Percentiles rank a stretch among this genome's conserved stretches.
Evolutionary conservation across 2,113 vertebrate genomes (phyloP).

Genomic region (Budorcas taxicolor): DNA sequence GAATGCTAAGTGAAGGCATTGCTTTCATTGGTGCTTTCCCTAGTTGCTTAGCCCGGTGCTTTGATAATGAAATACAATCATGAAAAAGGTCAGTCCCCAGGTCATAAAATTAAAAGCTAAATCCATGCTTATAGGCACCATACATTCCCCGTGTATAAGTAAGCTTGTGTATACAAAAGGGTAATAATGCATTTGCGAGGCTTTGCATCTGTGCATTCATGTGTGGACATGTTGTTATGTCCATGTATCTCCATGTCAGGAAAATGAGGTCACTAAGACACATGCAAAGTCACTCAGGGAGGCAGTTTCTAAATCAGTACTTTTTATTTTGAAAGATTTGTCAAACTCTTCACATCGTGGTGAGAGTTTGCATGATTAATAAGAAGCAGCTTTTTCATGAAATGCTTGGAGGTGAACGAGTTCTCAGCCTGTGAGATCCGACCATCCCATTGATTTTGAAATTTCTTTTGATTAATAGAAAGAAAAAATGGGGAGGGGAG

Average conservation of each 20-base stretch:
- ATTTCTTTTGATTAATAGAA: conserved; percentile 53
- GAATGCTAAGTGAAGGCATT: not conserved
- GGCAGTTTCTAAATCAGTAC: conserved; percentile 79
- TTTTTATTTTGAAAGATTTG: conserved; percentile 80
- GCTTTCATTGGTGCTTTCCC: not conserved
- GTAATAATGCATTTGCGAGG: not conserved
- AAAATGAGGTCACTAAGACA: conserved; percentile 40
- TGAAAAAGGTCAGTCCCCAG: not conserved
- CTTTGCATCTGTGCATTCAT: accelerated
- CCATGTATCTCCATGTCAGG: accelerated
- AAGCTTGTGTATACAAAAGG: not conserved
- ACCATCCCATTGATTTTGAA: conserved; percentile 67
- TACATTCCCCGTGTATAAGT: not conserved
- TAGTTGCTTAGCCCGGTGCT: not conserved
- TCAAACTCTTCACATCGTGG: conserved; percentile 75
- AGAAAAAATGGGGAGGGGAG: not conserved
- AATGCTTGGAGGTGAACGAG: conserved; percentile 81
- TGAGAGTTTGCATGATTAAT: conserved; percentile 67
- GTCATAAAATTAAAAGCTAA: not conserved
- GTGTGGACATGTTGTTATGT: accelerated
- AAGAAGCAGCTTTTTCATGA: conserved; percentile 79
- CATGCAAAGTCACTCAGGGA: conserved; percentile 65
- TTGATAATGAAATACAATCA: not conserved
- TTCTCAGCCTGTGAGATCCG: conserved; percentile 88
- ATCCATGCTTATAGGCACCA: not conserved